Evolutionary conservation across 2,113 vertebrate genomes (phyloP).

Genomic region (Bucco capensis): DNA sequence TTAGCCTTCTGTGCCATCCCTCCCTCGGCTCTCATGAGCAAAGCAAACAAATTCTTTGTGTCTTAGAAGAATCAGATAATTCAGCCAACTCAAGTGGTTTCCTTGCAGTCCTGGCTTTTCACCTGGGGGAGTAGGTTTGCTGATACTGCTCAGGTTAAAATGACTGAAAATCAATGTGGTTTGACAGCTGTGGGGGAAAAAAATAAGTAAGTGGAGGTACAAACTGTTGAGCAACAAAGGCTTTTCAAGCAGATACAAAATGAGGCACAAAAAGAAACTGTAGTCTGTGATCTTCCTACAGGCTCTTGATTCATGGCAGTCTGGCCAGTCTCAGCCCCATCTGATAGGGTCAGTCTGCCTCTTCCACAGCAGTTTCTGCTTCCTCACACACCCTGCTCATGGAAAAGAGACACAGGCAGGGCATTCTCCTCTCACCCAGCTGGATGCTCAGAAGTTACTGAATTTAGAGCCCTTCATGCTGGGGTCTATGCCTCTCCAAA

Average conservation of each 20-base stretch:
- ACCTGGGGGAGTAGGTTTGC: conserved; percentile 57
- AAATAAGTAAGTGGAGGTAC: not conserved
- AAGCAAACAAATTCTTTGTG: conserved; percentile 46
- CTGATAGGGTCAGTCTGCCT: not conserved
- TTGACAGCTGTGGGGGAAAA: conserved; percentile 53
- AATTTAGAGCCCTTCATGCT: too few relatives aligned
- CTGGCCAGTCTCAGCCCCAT: not conserved
- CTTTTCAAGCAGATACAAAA: not conserved
- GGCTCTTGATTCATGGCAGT: not conserved
- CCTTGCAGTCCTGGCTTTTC: conserved; percentile 54
- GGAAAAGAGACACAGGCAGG: not conserved
- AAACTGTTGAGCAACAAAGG: not conserved
- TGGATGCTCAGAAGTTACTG: too few relatives aligned
- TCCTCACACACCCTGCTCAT: accelerated
- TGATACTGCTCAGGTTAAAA: conserved; percentile 59
- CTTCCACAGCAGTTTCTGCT: not conserved
- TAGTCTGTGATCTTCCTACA: not conserved
- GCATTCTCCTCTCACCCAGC: accelerated
- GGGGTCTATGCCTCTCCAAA: too few relatives aligned
- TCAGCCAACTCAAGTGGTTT: not conserved
- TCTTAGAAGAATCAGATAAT: conserved; percentile 13
- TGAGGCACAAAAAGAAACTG: not conserved
- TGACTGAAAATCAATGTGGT: conserved; percentile 73
- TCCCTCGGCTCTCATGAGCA: conserved; percentile 33
- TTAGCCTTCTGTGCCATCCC: conserved; percentile 43